Evolutionary conservation across 64 coral and sea anemone species (phyloP), one percentile per base, ranked within the genome.

Genomic region (Dendronephthya gigantea): DNA sequence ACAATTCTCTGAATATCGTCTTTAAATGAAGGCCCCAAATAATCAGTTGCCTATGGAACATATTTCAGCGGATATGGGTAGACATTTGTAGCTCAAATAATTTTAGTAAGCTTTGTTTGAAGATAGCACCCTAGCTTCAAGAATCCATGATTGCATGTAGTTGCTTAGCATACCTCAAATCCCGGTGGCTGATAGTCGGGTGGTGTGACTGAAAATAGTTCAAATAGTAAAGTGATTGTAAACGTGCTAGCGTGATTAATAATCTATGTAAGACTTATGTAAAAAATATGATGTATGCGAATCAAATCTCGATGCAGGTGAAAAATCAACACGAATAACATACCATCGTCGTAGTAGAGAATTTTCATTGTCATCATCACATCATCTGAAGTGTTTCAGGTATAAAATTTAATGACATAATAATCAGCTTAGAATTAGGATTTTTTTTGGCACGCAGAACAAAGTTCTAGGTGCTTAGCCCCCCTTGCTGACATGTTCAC

Each of bases 291-390:
- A n/a, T n/a, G n/a, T n/a, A n/a, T n/a, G n/a, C 15, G 7, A 8
- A 40, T 9, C 58, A 30, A 50, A 49, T 19, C 0, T 81, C 25
- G 14, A n/a, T n/a, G n/a, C n/a, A n/a, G n/a, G n/a, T 2, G 58
- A 66, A 11, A 45, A 45, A 66, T 66, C 15, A 3, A 8, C 28
- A 16, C 58, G 38, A 50, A 49, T 19, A 27, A 48, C 83, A 66
- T 88, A 98, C 95, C 87, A 81, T 93, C 92, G 82, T 98, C 95
- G 86, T 91, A 98, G 84, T 98, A 98, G 25, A 93, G 33, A 37
- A 98, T 50, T 48, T 93, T 98, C 95, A 98, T 98, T 11, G 91
- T 98, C 95, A 98, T 98, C 95, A 98, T 93, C 0, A 93, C 95
- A 82, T 98, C 95, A 86, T 98, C 95, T 98, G 58, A 31, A 75